Percentiles rank a stretch among this genome's conserved stretches.
phyloP scores from a whole-genome alignment of 1,140 invertebrate genomes.

The Tetranychus cinnabarinus region DNA sequence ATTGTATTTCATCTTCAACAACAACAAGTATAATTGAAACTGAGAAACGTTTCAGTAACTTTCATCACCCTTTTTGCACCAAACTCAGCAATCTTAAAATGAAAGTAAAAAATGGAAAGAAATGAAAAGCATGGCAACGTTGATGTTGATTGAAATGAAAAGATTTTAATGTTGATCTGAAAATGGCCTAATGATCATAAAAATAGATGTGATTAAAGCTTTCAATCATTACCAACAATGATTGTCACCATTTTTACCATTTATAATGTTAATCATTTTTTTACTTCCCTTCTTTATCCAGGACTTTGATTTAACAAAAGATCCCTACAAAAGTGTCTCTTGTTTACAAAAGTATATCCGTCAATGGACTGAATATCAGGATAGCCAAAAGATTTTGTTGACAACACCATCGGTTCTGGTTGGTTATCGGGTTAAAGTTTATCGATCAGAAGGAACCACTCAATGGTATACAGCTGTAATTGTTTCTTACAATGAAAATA shows the following conservation, averaged over 20 bases:
- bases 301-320: neutral
- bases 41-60: too few species aligned
- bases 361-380: constrained; percentile 50
- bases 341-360: neutral
- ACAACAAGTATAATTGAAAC: too few species aligned
- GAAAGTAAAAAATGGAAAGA: too few species aligned
- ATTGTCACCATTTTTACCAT: neutral
- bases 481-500: constrained; percentile 55
- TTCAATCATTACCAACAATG: neutral
- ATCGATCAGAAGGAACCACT: constrained; percentile 56
- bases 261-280: neutral
- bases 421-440: constrained; percentile 58
- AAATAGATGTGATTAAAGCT: neutral
- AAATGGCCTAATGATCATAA: too few species aligned
- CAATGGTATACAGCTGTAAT: constrained; percentile 78
- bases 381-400: constrained; percentile 52
- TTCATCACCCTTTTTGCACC: too few species aligned
- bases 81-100: too few species aligned
- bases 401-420: constrained; percentile 59
- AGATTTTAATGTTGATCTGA: too few species aligned
- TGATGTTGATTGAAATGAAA: too few species aligned
- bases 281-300: neutral
- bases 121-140: too few species aligned
- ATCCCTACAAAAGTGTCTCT: neutral
- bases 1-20: too few species aligned